A percentile compares a stretch with the other conserved stretches of the same genome.
Evolutionary conservation across 2,113 vertebrate genomes (phyloP).

Genomic region (Phoxinus phoxinus): DNA sequence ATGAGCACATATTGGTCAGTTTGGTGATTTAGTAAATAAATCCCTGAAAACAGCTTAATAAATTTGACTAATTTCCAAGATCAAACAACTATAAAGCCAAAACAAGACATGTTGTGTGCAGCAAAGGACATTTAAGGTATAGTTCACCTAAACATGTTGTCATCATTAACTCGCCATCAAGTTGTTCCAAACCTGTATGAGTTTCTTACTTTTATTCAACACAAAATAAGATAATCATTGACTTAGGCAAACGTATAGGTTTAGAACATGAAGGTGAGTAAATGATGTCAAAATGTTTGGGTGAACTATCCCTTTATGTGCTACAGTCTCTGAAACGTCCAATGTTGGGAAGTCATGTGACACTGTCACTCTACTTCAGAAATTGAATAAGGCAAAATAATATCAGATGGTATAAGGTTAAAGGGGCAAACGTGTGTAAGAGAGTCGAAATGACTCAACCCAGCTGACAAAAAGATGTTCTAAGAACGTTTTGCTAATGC

Average conservation of each 20-base stretch:
- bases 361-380: conserved; percentile 29
- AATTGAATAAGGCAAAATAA: conserved; percentile 23
- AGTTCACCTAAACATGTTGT: too few relatives aligned
- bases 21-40: background rate
- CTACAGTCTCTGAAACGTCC: background rate
- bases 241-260: too few relatives aligned
- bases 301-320: background rate
- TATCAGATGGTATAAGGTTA: conserved; percentile 24
- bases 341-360: conserved; percentile 27
- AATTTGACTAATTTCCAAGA: background rate
- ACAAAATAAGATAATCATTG: too few relatives aligned
- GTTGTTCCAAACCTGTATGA: too few relatives aligned
- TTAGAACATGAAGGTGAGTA: too few relatives aligned
- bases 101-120: background rate
- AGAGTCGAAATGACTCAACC: background rate
- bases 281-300: too few relatives aligned
- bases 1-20: background rate
- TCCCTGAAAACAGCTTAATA: background rate
- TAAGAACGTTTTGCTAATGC: too few relatives aligned
- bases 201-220: too few relatives aligned
- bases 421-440: background rate
- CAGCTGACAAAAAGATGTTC: too few relatives aligned
- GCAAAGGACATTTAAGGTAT: background rate
- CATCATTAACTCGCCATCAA: too few relatives aligned
- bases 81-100: background rate